These are phyloP conservation scores for Hycleus cichorii DNA, from an alignment of 1,140 invertebrate species.

Conservation along the genomic window DNA sequence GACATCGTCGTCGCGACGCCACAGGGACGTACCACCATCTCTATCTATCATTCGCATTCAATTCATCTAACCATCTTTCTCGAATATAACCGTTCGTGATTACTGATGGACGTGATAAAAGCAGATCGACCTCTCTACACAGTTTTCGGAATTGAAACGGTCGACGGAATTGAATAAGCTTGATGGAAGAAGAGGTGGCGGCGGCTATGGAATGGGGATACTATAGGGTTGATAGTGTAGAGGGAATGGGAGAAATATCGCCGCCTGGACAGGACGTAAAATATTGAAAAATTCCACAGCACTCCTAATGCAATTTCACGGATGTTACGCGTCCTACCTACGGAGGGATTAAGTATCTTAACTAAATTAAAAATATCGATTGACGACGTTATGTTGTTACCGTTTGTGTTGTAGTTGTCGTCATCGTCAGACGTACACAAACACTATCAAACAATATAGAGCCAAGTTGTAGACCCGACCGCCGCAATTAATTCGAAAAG, in stretches of 20 bases:
- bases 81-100: slow-evolving; percentile 18
- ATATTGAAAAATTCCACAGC: slow-evolving; percentile 36
- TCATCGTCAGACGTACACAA: too few relatives aligned
- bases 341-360: slow-evolving; percentile 22
- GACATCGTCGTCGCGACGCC: not conserved
- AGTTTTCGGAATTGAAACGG: slow-evolving; percentile 35
- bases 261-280: slow-evolving; percentile 28
- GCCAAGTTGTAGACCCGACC: too few relatives aligned
- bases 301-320: slow-evolving; percentile 33
- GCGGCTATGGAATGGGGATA: too few relatives aligned
- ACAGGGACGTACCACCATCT: not conserved
- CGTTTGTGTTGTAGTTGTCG: too few relatives aligned
- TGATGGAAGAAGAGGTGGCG: slow-evolving; percentile 7
- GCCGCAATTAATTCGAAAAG: too few relatives aligned
- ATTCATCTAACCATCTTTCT: too few relatives aligned
- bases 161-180: slow-evolving; percentile 33
- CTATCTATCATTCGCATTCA: too few relatives aligned
- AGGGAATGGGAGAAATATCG: slow-evolving; percentile 29
- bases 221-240: not conserved
- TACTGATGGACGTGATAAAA: slow-evolving; percentile 36
- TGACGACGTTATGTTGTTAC: not conserved
- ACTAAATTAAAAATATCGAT: slow-evolving; percentile 34
- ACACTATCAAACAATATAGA: too few relatives aligned
- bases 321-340: slow-evolving; percentile 28
- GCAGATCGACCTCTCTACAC: slow-evolving; percentile 27